These are phyloP conservation scores for Tragelaphus eurycerus DNA, from an alignment of 2,797 vertebrate genomes.

Conservation along the genomic window DNA sequence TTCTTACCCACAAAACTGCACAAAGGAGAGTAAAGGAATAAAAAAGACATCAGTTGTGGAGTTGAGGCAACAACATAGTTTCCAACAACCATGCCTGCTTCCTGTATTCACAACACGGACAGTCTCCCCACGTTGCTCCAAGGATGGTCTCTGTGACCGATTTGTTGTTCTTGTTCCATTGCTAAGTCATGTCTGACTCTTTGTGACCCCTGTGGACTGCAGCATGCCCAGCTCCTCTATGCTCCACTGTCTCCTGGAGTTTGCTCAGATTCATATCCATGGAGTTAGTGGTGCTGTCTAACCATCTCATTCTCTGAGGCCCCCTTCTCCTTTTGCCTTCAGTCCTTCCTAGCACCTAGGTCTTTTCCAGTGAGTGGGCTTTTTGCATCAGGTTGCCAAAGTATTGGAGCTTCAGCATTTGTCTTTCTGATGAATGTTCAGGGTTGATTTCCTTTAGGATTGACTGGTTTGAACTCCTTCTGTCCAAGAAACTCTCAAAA, in stretches of 20 bases:
- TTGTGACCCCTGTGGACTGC: neutral
- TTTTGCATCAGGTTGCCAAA: neutral
- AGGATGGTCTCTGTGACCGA: neutral
- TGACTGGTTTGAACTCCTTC: neutral
- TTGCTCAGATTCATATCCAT: neutral
- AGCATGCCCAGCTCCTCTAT: rapidly evolving
- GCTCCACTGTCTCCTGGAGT: neutral
- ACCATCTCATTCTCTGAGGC: neutral
- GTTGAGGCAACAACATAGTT: rapidly evolving
- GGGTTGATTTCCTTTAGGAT: neutral
- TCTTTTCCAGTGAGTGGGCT: neutral
- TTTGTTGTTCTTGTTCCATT: neutral
- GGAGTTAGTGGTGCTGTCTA: neutral
- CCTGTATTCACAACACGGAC: neutral
- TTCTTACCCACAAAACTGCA: neutral
- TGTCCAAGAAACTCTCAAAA: neutral
- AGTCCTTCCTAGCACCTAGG: neutral
- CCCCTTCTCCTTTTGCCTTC: neutral
- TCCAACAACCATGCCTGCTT: neutral
- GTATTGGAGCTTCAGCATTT: neutral
- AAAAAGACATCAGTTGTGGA: neutral
- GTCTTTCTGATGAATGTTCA: neutral
- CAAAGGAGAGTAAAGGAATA: neutral
- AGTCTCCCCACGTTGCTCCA: neutral
- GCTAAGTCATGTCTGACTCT: neutral